phyloP scores from a whole-genome alignment of 2,888 invertebrate genomes.

The Nymphalis polychloros region DNA sequence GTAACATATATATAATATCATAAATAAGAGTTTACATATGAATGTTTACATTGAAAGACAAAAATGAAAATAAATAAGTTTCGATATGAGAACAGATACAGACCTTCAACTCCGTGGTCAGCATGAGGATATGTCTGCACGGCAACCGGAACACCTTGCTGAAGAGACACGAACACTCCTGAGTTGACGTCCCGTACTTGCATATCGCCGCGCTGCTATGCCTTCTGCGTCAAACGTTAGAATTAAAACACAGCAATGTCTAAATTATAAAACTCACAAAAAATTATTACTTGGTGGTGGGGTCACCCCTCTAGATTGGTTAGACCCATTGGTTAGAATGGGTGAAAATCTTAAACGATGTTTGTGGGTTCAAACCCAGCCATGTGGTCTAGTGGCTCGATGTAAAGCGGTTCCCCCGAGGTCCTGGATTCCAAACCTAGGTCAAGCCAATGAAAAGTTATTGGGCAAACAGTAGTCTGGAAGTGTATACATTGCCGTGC shows the following conservation, averaged over 20 bases:
- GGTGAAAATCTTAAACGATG: no score
- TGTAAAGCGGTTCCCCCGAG: neutral
- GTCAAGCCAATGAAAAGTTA: neutral
- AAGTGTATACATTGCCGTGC: no score
- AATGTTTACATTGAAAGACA: no score
- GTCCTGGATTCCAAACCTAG: no score
- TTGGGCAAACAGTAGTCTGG: no score
- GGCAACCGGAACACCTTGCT: slow-evolving; percentile 78
- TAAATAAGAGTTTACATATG: no score
- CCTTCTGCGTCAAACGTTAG: slow-evolving; percentile 48
- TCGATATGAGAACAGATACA: neutral
- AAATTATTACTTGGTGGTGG: no score
- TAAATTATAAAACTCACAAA: neutral
- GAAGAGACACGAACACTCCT: slow-evolving; percentile 77
- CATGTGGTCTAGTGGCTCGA: neutral
- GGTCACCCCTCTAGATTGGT: no score
- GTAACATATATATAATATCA: neutral
- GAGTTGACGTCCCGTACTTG: slow-evolving; percentile 77
- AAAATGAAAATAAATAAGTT: no score
- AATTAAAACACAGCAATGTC: neutral
- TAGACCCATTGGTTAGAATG: no score
- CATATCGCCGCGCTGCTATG: slow-evolving; percentile 75
- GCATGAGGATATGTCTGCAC: slow-evolving; percentile 76
- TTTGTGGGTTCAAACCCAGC: no score
- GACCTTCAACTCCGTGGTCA: slow-evolving; percentile 76